Percentiles rank a stretch among this genome's conserved stretches.
These are phyloP conservation scores for Gonioctena quinquepunctata DNA, from an alignment of 1,140 invertebrate genomes.

Conservation along the genomic window DNA sequence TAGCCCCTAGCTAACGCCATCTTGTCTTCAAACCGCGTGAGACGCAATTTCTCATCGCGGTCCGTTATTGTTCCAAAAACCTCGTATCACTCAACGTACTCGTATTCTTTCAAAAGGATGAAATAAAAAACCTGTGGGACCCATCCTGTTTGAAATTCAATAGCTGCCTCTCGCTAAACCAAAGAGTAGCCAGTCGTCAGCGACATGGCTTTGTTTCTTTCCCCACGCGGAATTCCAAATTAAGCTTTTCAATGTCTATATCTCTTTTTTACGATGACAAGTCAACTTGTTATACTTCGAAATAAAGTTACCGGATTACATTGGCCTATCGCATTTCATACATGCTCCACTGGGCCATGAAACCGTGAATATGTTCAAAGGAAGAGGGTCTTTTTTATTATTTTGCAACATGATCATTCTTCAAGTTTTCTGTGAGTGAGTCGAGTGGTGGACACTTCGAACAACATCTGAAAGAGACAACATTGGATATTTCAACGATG, in stretches of 20 bases:
- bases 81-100: too few species aligned
- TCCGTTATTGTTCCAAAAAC: too few species aligned
- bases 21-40: too few species aligned
- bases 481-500: too few species aligned
- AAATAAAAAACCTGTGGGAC: neutral
- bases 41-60: too few species aligned
- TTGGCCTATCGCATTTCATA: conserved; percentile 5
- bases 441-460: too few species aligned
- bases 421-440: neutral
- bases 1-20: too few species aligned
- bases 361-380: neutral
- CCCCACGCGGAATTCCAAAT: conserved; percentile 3
- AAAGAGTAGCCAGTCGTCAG: neutral
- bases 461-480: too few species aligned
- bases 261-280: neutral
- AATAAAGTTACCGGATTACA: conserved; percentile 7
- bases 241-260: conserved; percentile 6
- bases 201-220: conserved; percentile 1
- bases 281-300: conserved; percentile 5
- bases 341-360: neutral
- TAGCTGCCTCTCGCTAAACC: neutral
- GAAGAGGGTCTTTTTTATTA: neutral
- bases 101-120: neutral
- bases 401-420: neutral
- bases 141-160: neutral